A percentile compares a stretch with the other conserved stretches of the same genome.
Evolutionary conservation across 2,888 invertebrate species (phyloP).

Genomic region (Sesia apiformis): DNA sequence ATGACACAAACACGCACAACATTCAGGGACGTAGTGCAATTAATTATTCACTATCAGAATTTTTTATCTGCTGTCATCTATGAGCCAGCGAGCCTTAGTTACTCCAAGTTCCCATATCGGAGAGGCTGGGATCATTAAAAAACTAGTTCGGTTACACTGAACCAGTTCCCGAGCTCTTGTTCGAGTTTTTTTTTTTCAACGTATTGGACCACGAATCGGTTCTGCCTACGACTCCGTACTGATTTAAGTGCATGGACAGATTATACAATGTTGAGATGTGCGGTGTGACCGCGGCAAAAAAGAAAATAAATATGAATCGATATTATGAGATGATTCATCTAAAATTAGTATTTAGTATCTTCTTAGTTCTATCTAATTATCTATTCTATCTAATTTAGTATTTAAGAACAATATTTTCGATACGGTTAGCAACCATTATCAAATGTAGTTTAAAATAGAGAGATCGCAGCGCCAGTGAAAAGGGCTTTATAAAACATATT

Average conservation of each 20-base stretch:
- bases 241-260: constrained; percentile 8
- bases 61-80: constrained; percentile 57
- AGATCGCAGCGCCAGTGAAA: too few species aligned
- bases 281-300: too few species aligned
- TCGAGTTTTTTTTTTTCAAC: constrained; percentile 13
- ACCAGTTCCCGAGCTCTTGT: constrained; percentile 18
- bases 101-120: constrained; percentile 8
- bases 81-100: constrained; percentile 26
- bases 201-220: constrained; percentile 5
- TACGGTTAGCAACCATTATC: too few species aligned
- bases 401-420: too few species aligned
- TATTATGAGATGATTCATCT: too few species aligned
- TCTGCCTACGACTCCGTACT: constrained; percentile 3
- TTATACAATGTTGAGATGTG: not conserved
- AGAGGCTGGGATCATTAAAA: constrained; percentile 37
- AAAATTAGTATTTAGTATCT: too few species aligned
- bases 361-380: too few species aligned
- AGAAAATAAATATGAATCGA: too few species aligned
- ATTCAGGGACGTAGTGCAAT: constrained; percentile 13
- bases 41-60: constrained; percentile 29
- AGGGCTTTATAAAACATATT: too few species aligned
- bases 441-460: too few species aligned
- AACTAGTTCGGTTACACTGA: constrained; percentile 40
- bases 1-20: too few species aligned
- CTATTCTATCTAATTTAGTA: too few species aligned